These are phyloP conservation scores for Thereuonema tuberculata DNA, from an alignment of 1,140 invertebrate species.

Conservation along the genomic window DNA sequence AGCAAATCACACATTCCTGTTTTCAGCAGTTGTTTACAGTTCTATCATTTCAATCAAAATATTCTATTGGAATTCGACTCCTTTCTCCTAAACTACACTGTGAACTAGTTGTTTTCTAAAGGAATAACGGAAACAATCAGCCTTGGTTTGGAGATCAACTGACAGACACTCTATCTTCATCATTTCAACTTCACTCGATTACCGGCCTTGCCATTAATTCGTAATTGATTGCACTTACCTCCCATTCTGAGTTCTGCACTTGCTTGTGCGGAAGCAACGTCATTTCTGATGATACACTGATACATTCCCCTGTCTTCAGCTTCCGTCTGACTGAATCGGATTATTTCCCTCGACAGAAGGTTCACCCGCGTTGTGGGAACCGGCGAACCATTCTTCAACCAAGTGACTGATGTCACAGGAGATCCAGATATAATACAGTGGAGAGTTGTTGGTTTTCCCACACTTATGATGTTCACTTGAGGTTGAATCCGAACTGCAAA, in stretches of 20 bases:
- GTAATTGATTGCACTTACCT: no score
- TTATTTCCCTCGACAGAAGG: slow-evolving; percentile 8
- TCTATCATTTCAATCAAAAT: no score
- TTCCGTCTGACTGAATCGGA: slow-evolving; percentile 25
- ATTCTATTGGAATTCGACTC: no score
- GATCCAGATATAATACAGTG: neutral
- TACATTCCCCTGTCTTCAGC: slow-evolving; percentile 32
- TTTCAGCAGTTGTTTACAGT: no score
- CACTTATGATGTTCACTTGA: neutral
- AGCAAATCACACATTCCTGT: no score
- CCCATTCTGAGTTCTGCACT: slow-evolving; percentile 30
- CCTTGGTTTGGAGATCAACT: no score
- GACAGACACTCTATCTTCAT: no score
- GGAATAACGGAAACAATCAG: no score
- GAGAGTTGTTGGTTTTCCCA: neutral
- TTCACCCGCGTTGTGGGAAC: neutral
- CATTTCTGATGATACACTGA: slow-evolving; percentile 43
- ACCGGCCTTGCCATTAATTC: no score
- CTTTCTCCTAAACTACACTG: no score
- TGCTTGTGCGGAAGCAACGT: slow-evolving; percentile 27
- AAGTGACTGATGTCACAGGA: slow-evolving; percentile 1
- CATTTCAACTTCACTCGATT: no score
- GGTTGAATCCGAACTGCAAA: neutral
- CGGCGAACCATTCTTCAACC: slow-evolving; percentile 7
- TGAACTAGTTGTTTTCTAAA: no score